Evolutionary conservation across 1,140 invertebrate species (phyloP), one percentile per base, ranked within the genome.

Genomic region (Drosophila varians): DNA sequence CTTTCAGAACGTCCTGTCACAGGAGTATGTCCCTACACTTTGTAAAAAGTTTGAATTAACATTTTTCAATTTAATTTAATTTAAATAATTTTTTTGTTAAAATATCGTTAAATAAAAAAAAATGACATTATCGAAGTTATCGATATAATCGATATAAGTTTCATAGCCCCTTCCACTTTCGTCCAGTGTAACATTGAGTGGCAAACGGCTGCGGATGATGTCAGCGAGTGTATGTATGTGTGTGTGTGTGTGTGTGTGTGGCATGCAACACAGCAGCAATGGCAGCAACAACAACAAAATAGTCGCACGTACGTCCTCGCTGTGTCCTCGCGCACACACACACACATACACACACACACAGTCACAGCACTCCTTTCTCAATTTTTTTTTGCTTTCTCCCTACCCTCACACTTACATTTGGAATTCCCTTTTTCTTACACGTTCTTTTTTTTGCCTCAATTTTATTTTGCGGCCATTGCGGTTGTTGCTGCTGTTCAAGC

Each of bases 401-500:
- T 31, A 9, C 28, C 31, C 14, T 55, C 40, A 28, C 45, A 51
- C 47, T 34, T 42, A 47, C 38, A 45, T 42, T 53, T 65, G 48
- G 31, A 51, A 51, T 45, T 54, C 38, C 51, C 47, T 42, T 38
- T 21, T 64, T 71, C 46, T 69, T 69, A 23, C 45, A 21, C 54
- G 4, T 53, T 61, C 65, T 61, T 55, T 61, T 26, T 52, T 51
- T 51, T 69, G 53, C 46, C 45, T 23, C 46, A 49, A 54, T 74
- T 82, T 58, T 40, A 75, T 60, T 77, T 73, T 82, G 77, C 54
- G 78, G 57, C 78, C 77, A 77, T 77, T 82, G 77, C 74, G 78
- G 73, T 74, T 77, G 43, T 45, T 48, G 28, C 43, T 18, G 56
- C 52, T 38, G 36, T 14, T 38, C 3, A 6, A 9, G 3, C 38